A percentile compares a stretch with the other conserved stretches of the same genome.
Conservation (phyloP, 2,797 vertebrate genomes). For the Argya squamiceps region DNA sequence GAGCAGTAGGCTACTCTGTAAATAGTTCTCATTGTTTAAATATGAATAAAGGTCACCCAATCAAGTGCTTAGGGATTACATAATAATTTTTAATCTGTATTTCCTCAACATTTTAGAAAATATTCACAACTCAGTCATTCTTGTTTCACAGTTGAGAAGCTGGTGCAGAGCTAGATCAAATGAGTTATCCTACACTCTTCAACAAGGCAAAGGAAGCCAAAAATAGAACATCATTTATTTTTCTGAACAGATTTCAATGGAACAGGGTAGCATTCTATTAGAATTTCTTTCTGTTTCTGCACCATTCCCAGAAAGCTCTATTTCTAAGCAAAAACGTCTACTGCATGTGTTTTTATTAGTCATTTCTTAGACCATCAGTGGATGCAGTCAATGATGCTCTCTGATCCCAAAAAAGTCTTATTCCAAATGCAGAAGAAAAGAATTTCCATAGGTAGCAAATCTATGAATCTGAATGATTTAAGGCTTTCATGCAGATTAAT, state of each 20-base stretch:
- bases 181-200: background rate
- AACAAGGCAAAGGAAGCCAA: background rate
- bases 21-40: conserved; percentile 18
- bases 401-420: background rate
- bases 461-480: conserved; percentile 34
- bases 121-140: background rate
- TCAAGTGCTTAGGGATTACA: background rate
- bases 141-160: background rate
- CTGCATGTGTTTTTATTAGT: background rate
- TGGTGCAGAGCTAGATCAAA: background rate
- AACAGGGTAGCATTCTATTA: background rate
- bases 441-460: background rate
- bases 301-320: background rate
- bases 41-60: background rate
- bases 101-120: background rate
- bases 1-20: background rate
- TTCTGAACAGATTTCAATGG: background rate
- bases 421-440: background rate
- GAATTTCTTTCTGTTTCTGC: background rate
- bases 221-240: background rate
- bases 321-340: background rate
- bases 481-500: conserved; percentile 38
- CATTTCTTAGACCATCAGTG: background rate
- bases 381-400: background rate
- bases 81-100: background rate